Base-by-base conservation (phyloP, 2,888 invertebrate genomes). In the Dryomyza anilis region DNA sequence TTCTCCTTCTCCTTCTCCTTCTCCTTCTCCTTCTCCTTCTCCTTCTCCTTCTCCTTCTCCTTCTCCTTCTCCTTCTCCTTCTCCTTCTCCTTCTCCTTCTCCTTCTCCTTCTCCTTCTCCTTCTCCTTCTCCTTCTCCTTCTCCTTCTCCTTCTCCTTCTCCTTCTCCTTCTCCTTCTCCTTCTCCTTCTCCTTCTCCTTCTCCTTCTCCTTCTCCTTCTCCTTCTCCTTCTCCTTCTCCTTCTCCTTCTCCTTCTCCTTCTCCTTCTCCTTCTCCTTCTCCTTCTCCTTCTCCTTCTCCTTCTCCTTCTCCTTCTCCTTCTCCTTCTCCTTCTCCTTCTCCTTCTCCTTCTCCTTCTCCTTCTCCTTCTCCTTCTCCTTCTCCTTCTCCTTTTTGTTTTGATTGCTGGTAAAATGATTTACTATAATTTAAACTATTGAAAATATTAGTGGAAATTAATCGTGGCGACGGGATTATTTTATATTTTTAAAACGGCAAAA, bases 321-420 rank as follows among this genome's bases (percentile, higher is more conserved):
- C 53, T 53, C 29, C 30, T 53, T 53, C 29, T 53, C 29, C 30
- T 53, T 53, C 53, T 53, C 4, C 27, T 25, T 53, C 27, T 53
- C 6, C 27, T 25, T 53, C 27, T 53, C 8, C 27, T 53, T 53
- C 27, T 53, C 14, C 27, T 53, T 53, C 25, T 50, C 6, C 50
- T 50, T 50, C 50, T 25, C 6, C 27, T 50, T 50, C 50, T 25
- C 21, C 27, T 50, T 50, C 50, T 50, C 21, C 50, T 45, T n/a
- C n/a, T n/a, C n/a, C n/a, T n/a, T n/a, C n/a, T n/a, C n/a, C n/a
- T n/a, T n/a, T n/a, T n/a, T n/a, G n/a, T n/a, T n/a, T n/a, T n/a
- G n/a, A n/a, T n/a, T n/a, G n/a, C n/a, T n/a, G n/a, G n/a, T n/a
- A n/a, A n/a, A n/a, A n/a, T n/a, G n/a, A n/a, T n/a, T n/a, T n/a